A percentile compares a stretch with the other conserved stretches of the same genome.
These are phyloP conservation scores for Lagopus leucura DNA, from an alignment of 2,113 vertebrate species.

Conservation along the genomic window DNA sequence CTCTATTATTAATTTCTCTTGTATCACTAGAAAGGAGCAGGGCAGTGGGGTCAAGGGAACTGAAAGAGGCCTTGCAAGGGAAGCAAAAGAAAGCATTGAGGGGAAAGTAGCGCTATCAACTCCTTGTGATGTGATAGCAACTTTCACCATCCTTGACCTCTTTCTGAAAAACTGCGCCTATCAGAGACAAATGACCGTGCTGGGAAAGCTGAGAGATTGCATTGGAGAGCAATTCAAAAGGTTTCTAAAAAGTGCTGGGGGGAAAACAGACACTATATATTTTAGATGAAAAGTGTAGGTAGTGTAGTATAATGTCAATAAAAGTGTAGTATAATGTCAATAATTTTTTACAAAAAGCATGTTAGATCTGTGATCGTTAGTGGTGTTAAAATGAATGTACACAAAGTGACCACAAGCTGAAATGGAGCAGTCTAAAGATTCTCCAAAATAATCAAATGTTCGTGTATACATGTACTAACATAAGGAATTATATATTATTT, in stretches of 20 bases:
- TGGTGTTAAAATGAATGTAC: neutral
- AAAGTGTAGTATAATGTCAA: neutral
- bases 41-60: constrained; percentile 37
- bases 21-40: constrained; percentile 55
- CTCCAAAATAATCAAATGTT: neutral
- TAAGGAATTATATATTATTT: neutral
- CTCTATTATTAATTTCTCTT: constrained; percentile 62
- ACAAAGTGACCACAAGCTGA: neutral
- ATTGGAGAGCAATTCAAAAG: constrained; percentile 14
- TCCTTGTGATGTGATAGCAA: constrained; percentile 63
- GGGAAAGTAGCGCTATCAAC: constrained; percentile 49
- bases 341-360: neutral
- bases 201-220: constrained; percentile 24
- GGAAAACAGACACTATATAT: neutral
- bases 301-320: neutral
- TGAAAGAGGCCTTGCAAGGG: constrained; percentile 46
- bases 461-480: neutral
- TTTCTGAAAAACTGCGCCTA: constrained; percentile 24
- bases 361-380: neutral
- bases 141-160: constrained; percentile 66
- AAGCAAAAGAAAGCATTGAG: constrained; percentile 63
- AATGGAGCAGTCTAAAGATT: neutral
- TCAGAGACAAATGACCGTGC: constrained; percentile 50
- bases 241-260: neutral
- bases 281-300: neutral